Conservation (phyloP, 92 coral and sea anemone genomes). For the Palythoa heliodiscus region DNA sequence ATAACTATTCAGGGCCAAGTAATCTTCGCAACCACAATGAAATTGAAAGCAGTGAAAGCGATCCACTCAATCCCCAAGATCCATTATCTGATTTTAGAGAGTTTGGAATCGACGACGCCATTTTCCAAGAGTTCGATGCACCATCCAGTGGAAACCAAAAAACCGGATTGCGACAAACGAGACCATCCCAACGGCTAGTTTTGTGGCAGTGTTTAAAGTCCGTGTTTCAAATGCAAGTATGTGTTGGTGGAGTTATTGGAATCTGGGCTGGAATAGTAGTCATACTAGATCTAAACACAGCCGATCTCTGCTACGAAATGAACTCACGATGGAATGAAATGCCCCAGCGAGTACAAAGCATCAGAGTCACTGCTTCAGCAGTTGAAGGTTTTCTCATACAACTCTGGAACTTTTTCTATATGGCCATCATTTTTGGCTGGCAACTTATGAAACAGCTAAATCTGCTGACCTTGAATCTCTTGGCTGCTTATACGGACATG, state of each 20-base stretch:
- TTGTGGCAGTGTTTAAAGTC: constrained; percentile 29
- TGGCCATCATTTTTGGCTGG: constrained; percentile 58
- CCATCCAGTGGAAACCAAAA: neutral
- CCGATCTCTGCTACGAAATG: constrained; percentile 49
- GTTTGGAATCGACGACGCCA: constrained; percentile 10
- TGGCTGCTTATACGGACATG: constrained; percentile 50
- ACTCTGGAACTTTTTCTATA: constrained; percentile 59
- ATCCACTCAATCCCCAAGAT: neutral
- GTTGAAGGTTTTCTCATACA: constrained; percentile 59
- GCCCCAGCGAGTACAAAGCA: constrained; percentile 36
- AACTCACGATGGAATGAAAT: constrained; percentile 35
- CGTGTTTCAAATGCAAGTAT: constrained; percentile 28
- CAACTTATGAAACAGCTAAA: constrained; percentile 51
- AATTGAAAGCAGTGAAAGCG: neutral
- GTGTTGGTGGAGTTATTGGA: constrained; percentile 36
- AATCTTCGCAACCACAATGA: neutral
- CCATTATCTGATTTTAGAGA: constrained; percentile 7
- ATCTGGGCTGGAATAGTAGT: constrained; percentile 45
- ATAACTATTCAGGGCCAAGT: constrained; percentile 21
- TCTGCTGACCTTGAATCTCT: constrained; percentile 47
- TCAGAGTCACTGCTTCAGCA: constrained; percentile 53
- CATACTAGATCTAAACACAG: constrained; percentile 56
- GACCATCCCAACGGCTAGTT: constrained; percentile 13
- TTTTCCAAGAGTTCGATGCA: constrained; percentile 36
- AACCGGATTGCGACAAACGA: constrained; percentile 10